Base-by-base conservation (phyloP, 35 echinoderm and acorn worm genomes). In the Hemicentrotus pulcherrimus region DNA sequence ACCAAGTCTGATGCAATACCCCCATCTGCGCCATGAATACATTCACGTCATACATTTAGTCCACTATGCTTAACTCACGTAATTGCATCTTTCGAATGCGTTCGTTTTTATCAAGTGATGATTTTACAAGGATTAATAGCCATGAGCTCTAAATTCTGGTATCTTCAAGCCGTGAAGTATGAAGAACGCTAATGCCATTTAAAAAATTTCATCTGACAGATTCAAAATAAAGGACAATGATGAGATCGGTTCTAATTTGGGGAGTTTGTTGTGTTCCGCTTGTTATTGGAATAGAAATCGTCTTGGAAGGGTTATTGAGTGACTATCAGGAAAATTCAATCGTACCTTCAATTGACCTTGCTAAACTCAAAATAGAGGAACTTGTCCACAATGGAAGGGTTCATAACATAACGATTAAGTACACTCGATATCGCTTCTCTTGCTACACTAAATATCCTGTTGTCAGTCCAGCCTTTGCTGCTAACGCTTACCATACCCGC, bases 281-380 rank as follows among this genome's bases (percentile, higher is more conserved):
- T 22, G 7, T 78, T n/a, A 8, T 22, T 78, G 65, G 65, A 1
- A 78, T 78, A 28, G 65, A 78, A n/a, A n/a, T 78, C 65, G 65
- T 28, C n/a, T 22, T 78, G 22, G 65, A 78, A 78, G 65, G 65
- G 24, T 6, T 78, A 78, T 7, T 78, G 4, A 78, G 65, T 78
- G 65, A 78, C 65, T 78, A 78, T n/a, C 65, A 78, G 28, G 65
- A 78, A 78, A 78, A 6, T 28, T 78, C 65, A 78, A 78, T 78
- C 19, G 65, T 78, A 78, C 91, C 91, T 31, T 32, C 91, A 32
- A 58, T 93, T 31, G 91, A 93, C n/a, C 16, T 93, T 50, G 91
- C 91, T 33, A 31, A 15, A 58, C 46, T 50, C 46, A 47, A 58
- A 58, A 93, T 93, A 47, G 48, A 93, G 13, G 91, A 47, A 48